Conservation (phyloP, 2,888 invertebrate genomes). For the Nyleta sp. region DNA sequence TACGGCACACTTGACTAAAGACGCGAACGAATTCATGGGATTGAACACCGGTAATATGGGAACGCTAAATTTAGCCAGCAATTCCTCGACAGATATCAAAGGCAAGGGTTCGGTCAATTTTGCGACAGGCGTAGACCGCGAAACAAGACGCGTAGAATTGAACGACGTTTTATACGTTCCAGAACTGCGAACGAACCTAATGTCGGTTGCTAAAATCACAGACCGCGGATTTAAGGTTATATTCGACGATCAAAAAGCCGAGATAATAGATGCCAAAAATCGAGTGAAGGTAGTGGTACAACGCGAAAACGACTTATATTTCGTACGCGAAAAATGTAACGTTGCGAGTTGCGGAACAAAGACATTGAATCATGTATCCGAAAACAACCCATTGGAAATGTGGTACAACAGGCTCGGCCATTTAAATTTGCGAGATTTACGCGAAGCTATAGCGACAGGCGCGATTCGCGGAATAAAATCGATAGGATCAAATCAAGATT, state of each 20-base stretch:
- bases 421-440: neutral
- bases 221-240: conserved; percentile 8
- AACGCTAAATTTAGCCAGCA: neutral
- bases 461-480: neutral
- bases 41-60: neutral
- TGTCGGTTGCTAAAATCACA: conserved; percentile 8
- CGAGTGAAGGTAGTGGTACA: neutral
- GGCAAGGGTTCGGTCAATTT: conserved; percentile 10
- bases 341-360: neutral
- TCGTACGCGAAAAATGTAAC: neutral
- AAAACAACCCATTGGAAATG: neutral
- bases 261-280: neutral
- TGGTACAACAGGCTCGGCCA: conserved; percentile 4
- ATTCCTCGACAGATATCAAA: neutral
- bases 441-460: neutral
- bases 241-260: neutral
- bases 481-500: neutral
- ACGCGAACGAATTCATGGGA: neutral
- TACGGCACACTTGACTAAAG: neutral
- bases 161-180: neutral
- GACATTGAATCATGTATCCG: neutral
- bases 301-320: conserved; percentile 3
- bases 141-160: neutral
- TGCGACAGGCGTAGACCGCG: neutral
- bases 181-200: neutral